A percentile compares a stretch with the other conserved stretches of the same genome.
Evolutionary conservation across 2,888 invertebrate genomes (phyloP).

Genomic region (Molorchus minor): DNA sequence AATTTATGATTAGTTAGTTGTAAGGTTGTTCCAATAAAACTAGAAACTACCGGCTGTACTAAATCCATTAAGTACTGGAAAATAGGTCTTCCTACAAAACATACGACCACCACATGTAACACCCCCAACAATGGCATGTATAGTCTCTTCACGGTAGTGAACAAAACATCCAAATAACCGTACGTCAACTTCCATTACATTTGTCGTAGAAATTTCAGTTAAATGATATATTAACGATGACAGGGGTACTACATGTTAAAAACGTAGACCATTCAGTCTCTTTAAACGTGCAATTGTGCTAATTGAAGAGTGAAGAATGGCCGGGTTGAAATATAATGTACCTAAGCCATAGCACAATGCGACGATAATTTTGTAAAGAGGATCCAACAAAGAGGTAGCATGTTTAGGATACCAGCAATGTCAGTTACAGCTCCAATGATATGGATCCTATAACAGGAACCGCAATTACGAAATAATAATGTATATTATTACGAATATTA

Average conservation of each 20-base stretch:
- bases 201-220: not conserved
- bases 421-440: no score
- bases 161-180: not conserved
- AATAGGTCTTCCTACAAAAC: no score
- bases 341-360: not conserved
- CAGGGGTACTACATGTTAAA: not conserved
- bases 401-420: no score
- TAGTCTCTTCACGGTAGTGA: not conserved
- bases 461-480: no score
- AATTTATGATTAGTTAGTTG: no score
- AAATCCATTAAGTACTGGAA: no score
- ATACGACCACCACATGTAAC: no score
- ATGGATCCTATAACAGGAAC: no score
- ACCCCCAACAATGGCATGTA: not conserved
- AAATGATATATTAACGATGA: constrained; percentile 6
- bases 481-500: no score
- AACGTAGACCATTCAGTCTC: not conserved
- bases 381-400: not conserved
- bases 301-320: not conserved
- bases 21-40: no score
- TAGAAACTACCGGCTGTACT: no score
- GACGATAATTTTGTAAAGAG: not conserved
- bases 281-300: not conserved
- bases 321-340: not conserved
- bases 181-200: not conserved